phyloP scores from a whole-genome alignment of 2,888 invertebrate species.

The Xestoiulus laeticollis region DNA sequence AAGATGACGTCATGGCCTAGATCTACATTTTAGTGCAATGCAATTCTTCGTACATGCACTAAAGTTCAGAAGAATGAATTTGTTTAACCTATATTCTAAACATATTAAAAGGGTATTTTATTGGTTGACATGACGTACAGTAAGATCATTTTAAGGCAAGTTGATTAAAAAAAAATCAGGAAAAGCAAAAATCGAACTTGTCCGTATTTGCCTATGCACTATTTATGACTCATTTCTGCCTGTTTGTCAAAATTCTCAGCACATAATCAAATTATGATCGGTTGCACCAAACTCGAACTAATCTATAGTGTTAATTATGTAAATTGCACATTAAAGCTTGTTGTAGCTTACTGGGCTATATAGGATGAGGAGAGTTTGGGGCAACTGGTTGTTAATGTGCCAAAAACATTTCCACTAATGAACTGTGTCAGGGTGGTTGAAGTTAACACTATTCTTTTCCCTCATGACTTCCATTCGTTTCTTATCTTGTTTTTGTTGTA shows the following conservation, averaged over 20 bases:
- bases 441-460: neutral
- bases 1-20: too few relatives aligned
- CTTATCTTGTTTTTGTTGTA: neutral
- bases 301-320: neutral
- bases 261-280: neutral
- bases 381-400: neutral
- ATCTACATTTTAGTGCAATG: neutral
- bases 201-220: neutral
- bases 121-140: neutral
- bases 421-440: neutral
- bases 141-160: neutral
- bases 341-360: neutral
- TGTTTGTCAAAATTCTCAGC: neutral
- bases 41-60: neutral
- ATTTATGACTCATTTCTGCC: neutral
- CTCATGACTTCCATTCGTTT: neutral
- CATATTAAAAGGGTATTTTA: neutral
- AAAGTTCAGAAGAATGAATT: neutral
- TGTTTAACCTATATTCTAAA: neutral
- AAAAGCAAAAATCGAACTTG: neutral
- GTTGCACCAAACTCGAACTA: neutral
- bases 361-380: neutral
- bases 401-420: conserved; percentile 29
- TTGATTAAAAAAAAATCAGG: neutral
- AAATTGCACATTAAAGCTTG: too few relatives aligned